Conservation (phyloP, 2,797 vertebrate genomes). For the Amphiprion clarkii region DNA sequence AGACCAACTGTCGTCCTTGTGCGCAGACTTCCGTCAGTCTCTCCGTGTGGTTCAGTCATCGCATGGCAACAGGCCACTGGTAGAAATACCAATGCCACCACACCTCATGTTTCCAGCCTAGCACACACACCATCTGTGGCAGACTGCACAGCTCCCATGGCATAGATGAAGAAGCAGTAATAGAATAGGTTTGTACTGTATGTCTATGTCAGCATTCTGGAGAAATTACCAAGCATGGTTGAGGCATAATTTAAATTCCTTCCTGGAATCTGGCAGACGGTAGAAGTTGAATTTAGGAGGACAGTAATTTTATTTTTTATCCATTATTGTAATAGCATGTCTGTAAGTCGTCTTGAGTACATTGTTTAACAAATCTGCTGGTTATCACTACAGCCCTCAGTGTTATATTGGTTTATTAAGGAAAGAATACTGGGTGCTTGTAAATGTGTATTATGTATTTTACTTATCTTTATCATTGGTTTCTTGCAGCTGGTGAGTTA, state of each 20-base stretch:
- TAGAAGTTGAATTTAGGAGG: not conserved
- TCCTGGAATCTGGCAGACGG: conserved; percentile 14
- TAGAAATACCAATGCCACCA: conserved; percentile 51
- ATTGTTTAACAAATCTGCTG: no score
- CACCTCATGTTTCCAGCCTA: conserved; percentile 60
- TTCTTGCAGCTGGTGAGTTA: not conserved
- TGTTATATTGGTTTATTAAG: no score
- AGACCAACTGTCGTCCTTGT: conserved; percentile 44
- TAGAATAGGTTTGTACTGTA: conserved; percentile 22
- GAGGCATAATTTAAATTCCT: conserved; percentile 17
- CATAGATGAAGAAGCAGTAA: conserved; percentile 30
- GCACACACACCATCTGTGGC: conserved; percentile 67
- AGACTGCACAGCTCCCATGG: conserved; percentile 39
- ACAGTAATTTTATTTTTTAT: not conserved
- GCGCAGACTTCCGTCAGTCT: conserved; percentile 39
- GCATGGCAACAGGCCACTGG: conserved; percentile 59
- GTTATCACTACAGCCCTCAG: no score
- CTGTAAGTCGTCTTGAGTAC: not conserved
- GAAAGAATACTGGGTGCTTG: no score
- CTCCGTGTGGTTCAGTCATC: conserved; percentile 34
- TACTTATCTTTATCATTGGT: no score
- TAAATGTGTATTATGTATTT: no score
- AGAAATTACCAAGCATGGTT: conserved; percentile 12
- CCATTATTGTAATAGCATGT: not conserved
- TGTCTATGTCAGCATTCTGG: conserved; percentile 17